Conservation (phyloP, 1,140 invertebrate species). For the Oryctes rhinoceros region DNA sequence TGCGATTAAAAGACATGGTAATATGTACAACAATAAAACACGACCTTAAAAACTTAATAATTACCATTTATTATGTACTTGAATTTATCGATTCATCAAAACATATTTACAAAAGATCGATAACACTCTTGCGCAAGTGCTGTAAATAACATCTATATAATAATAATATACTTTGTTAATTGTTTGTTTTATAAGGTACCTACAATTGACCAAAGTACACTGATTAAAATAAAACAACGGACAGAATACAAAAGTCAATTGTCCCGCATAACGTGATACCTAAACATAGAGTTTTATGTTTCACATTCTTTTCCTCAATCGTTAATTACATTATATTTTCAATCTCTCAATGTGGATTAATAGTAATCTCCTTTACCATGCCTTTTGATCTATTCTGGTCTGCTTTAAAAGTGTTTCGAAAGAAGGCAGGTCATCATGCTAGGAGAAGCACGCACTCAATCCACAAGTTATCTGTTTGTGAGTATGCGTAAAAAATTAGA, state of each 20-base stretch:
- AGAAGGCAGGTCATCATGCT: not conserved
- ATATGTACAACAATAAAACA: not conserved
- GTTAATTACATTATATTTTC: not conserved
- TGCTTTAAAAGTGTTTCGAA: not conserved
- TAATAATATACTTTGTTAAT: conserved; percentile 16
- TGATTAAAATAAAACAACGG: conserved; percentile 23
- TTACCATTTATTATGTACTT: conserved; percentile 44
- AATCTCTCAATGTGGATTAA: not conserved
- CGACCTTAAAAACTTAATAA: conserved; percentile 40
- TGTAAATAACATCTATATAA: conserved; percentile 20
- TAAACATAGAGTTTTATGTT: not conserved
- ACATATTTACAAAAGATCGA: conserved; percentile 43
- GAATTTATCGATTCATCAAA: conserved; percentile 41
- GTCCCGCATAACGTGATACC: not conserved
- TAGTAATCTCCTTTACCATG: not conserved
- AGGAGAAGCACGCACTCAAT: not conserved
- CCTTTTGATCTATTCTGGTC: not conserved
- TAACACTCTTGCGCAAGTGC: conserved; percentile 42
- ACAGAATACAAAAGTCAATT: conserved; percentile 40
- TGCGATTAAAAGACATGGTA: no score
- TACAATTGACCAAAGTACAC: conserved; percentile 41
- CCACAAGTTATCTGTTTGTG: conserved; percentile 3
- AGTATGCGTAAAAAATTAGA: not conserved
- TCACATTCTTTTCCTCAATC: conserved; percentile 6
- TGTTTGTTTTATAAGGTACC: conserved; percentile 35